A percentile compares a stretch with the other conserved stretches of the same genome.
Evolutionary conservation across 2,113 vertebrate species (phyloP).

Genomic region (Pimephales promelas): DNA sequence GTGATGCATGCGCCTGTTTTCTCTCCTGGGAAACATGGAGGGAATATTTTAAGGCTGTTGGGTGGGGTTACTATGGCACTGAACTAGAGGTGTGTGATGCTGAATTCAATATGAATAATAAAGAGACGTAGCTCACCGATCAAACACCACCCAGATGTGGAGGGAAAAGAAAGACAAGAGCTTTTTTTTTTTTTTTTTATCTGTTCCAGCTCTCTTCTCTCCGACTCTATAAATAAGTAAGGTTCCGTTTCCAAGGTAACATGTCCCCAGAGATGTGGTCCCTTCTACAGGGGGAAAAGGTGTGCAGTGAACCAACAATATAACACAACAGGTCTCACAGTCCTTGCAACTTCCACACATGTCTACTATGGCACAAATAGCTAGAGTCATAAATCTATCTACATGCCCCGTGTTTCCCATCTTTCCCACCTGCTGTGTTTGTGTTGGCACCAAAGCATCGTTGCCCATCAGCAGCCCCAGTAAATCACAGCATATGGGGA

Average conservation of each 20-base stretch:
- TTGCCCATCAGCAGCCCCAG: slow-evolving; percentile 3
- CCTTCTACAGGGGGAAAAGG: slow-evolving; percentile 66
- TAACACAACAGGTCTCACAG: slow-evolving; percentile 40
- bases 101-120: slow-evolving; percentile 28
- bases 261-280: slow-evolving; percentile 72
- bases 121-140: slow-evolving; percentile 6
- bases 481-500: slow-evolving; percentile 53
- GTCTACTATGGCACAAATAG: neutral
- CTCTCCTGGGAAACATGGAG: neutral
- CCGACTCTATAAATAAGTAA: slow-evolving; percentile 77
- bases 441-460: neutral
- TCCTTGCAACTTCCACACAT: neutral
- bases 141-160: neutral
- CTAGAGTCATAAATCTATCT: slow-evolving; percentile 29
- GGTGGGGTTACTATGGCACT: slow-evolving; percentile 41
- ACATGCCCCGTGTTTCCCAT: neutral
- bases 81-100: slow-evolving; percentile 10
- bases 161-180: slow-evolving; percentile 14
- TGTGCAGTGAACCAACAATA: slow-evolving; percentile 24
- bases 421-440: slow-evolving; percentile 9
- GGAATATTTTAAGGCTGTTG: neutral
- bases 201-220: neutral
- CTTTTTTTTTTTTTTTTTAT: slow-evolving; percentile 38
- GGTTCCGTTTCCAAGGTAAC: slow-evolving; percentile 82
- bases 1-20: neutral